These are phyloP conservation scores for Sarcophaga rosellei DNA, from an alignment of 2,888 invertebrate species.

Conservation along the genomic window DNA sequence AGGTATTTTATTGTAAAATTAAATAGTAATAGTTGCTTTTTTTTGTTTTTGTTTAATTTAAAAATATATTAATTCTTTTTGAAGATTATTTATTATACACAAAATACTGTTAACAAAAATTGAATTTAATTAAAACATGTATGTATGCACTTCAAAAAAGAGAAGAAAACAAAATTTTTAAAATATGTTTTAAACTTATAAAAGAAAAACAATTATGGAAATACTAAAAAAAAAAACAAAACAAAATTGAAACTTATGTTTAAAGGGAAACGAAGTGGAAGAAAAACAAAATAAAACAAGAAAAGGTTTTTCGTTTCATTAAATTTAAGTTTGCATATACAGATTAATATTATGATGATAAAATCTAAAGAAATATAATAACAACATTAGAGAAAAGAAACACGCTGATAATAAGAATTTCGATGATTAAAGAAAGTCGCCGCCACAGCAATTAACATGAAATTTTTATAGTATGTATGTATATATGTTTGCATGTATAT, in stretches of 20 bases:
- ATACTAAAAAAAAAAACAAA: constrained; percentile 13
- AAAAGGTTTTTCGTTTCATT: neutral
- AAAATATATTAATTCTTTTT: constrained; percentile 49
- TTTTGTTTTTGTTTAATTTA: constrained; percentile 56
- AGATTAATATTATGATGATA: constrained; percentile 6
- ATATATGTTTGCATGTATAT: neutral
- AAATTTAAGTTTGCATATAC: neutral
- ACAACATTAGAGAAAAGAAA: constrained; percentile 37
- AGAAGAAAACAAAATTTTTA: constrained; percentile 56
- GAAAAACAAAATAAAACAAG: constrained; percentile 46
- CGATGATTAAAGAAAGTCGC: constrained; percentile 41
- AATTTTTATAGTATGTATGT: neutral
- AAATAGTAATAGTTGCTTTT: constrained; percentile 59
- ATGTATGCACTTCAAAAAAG: constrained; percentile 55
- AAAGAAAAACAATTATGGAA: constrained; percentile 54
- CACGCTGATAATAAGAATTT: neutral
- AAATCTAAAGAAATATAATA: constrained; percentile 34
- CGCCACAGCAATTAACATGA: constrained; percentile 43
- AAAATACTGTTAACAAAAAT: constrained; percentile 73
- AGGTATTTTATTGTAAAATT: constrained; percentile 51
- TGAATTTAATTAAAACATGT: constrained; percentile 6
- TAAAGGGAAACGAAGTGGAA: neutral
- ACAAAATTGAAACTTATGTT: constrained; percentile 48
- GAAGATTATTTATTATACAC: constrained; percentile 69
- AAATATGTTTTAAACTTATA: constrained; percentile 39